phyloP scores from a whole-genome alignment of 1,140 invertebrate genomes.

The Plodia interpunctella region DNA sequence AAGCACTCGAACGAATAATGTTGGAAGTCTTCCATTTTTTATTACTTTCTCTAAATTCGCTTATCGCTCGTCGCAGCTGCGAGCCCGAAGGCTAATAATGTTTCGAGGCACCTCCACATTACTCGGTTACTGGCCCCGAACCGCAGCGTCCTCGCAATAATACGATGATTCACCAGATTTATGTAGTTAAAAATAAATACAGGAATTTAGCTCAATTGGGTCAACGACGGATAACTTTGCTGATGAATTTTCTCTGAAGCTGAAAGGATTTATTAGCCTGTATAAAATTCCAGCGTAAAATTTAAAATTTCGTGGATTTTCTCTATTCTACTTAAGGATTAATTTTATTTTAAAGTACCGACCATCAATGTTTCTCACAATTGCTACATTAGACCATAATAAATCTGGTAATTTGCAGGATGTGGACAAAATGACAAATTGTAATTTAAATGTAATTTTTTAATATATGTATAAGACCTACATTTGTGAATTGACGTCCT shows the following conservation, averaged over 20 bases:
- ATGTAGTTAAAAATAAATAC: constrained; percentile 16
- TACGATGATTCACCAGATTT: constrained; percentile 20
- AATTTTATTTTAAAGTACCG: no score
- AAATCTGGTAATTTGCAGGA: no score
- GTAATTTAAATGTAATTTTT: no score
- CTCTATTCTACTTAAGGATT: no score
- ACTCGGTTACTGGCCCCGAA: constrained; percentile 18
- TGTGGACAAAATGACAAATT: not conserved
- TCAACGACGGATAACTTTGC: constrained; percentile 4
- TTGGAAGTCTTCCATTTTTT: not conserved
- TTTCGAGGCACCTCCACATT: constrained; percentile 14
- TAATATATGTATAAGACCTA: no score
- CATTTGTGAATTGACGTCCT: no score
- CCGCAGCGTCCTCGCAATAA: constrained; percentile 15
- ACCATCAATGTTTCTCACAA: no score
- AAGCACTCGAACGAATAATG: not conserved
- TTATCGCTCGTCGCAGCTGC: not conserved
- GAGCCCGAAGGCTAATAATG: not conserved
- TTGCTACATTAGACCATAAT: no score
- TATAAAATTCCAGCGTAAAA: no score
- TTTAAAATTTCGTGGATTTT: no score
- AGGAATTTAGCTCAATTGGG: constrained; percentile 18
- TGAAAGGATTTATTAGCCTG: no score
- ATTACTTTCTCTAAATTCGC: not conserved
- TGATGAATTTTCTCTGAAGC: not conserved